Evolutionary conservation across 1,140 invertebrate species (phyloP), one percentile per base, ranked within the genome.

Genomic region (Drosophila sturtevanti): DNA sequence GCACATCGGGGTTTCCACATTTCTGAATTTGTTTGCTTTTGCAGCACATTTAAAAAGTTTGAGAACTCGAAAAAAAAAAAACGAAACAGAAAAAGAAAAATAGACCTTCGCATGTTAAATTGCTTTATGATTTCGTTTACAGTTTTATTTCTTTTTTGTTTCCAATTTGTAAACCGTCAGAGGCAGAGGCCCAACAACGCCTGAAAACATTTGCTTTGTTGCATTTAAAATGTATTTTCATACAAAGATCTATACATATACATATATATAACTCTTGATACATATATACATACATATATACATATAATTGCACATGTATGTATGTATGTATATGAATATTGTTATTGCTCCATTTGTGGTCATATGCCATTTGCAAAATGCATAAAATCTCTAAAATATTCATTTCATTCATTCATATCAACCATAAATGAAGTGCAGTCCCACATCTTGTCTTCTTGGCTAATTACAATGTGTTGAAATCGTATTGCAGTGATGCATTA

Each of bases 191-290:
- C 41, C 41, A 48, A 18, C 41, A 48, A 48, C 41, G 41, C 41
- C 41, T 21, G 41, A 48, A 48, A 48, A 48, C 41, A 48, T 48
- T 48, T 48, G 41, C 41, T 48, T 48, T 48, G 41, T 48, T 48
- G 41, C 41, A 48, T 48, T 48, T 48, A 48, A 48, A 48, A 48
- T 48, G 41, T 48, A 48, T 56, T 56, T 55, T 2, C 52, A 54
- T 11, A 31, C 52, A 55, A 9, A 34, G n/a, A 27, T 14, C 31
- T 16, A 2, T 55, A 11, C 16, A 34, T 1, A 7, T n/a, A 16
- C 14, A 24, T 24, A 34, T 55, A 24, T 6, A 24, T 12, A 16
- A 0, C 24, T 24, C 12, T 6, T 14, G 16, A 4, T 44, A 44
- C 7, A 44, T 44, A 44, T 0, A 44, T 44, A 44, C 9, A 4